phyloP scores from a whole-genome alignment of 2,797 vertebrate genomes.

The Xenops minutus region DNA sequence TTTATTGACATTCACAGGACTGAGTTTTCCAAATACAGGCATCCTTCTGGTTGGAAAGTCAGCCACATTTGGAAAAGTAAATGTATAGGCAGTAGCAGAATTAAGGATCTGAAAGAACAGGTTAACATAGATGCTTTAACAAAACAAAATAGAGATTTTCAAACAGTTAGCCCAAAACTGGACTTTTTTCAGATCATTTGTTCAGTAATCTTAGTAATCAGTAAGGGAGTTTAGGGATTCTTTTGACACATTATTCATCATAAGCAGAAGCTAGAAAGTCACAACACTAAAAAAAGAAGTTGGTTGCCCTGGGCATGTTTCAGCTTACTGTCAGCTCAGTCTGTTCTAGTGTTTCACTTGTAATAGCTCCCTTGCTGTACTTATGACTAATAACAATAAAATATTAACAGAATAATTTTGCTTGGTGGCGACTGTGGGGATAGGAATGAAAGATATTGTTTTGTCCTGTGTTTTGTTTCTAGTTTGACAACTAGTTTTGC shows the following conservation, averaged over 20 bases:
- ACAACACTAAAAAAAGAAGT: not conserved
- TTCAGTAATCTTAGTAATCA: not conserved
- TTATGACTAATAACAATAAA: slow-evolving; percentile 51
- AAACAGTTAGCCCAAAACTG: not conserved
- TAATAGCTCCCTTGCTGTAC: slow-evolving; percentile 16
- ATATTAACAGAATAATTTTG: slow-evolving; percentile 47
- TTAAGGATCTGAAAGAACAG: not conserved
- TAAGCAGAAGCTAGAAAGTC: slow-evolving; percentile 40
- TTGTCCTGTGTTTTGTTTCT: not conserved
- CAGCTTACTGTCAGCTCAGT: slow-evolving; percentile 45
- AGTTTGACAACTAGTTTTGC: not conserved
- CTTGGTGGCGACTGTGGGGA: not conserved
- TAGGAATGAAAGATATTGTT: not conserved
- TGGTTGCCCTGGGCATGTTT: slow-evolving; percentile 45
- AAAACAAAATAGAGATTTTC: not conserved
- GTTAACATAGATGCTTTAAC: not conserved
- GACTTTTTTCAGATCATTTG: not conserved
- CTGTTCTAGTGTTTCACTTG: slow-evolving; percentile 23
- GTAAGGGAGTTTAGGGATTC: slow-evolving; percentile 16
- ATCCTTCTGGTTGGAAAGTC: not conserved
- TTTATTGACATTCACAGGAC: not conserved
- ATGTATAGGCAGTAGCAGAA: not conserved
- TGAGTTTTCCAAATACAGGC: not conserved
- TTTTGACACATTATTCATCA: slow-evolving; percentile 20
- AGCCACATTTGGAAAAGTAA: not conserved